Base-by-base conservation (phyloP, 2,888 invertebrate species). In the Leptopterna dolabrata region DNA sequence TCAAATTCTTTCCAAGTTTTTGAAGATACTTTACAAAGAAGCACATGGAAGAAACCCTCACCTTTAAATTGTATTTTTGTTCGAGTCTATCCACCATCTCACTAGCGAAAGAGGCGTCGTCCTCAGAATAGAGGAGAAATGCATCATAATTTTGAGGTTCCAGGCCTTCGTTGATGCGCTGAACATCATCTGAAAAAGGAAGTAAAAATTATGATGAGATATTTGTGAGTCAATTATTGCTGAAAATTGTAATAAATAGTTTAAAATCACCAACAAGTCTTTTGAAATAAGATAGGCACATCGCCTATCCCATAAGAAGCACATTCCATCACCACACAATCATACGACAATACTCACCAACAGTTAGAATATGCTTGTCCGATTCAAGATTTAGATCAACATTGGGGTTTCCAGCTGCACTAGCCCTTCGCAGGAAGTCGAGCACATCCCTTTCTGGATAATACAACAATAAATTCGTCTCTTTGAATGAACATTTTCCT, bases 111-210 rank as follows among this genome's bases (percentile, higher is more conserved):
- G 93, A 93, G 16, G 93, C 92, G 91, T 97, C 97, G 88, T 95
- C 95, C 71, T 95, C 94, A 0, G 95, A 95, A 90, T 94, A 96
- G 41, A 97, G 91, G 13, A 97, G 94, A 91, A 95, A 96, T 0
- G 96, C 97, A 92, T 97, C 95, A 90, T 97, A 97, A 51, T 92
- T 92, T 90, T 95, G 95, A 11, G 94, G 93, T 90, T 90, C 92
- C 88, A 92, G 91, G 7, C 94, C 93, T 90, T 92, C 91, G 13
- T 92, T 91, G 13, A 92, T 89, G 76, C 93, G 92, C 30, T 91
- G 91, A 14, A 93, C 91, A 90, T 95, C 95, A 87, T 94, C 94
- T 93, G 88, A 27, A 90, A 90, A 27, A 83, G 4, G 16, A 88
- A 87, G 13, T 47, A 36, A 3, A 76, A 76, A 14, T 73, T 29